Conservation (phyloP, 2,797 vertebrate genomes). For the Cuniculus paca region DNA sequence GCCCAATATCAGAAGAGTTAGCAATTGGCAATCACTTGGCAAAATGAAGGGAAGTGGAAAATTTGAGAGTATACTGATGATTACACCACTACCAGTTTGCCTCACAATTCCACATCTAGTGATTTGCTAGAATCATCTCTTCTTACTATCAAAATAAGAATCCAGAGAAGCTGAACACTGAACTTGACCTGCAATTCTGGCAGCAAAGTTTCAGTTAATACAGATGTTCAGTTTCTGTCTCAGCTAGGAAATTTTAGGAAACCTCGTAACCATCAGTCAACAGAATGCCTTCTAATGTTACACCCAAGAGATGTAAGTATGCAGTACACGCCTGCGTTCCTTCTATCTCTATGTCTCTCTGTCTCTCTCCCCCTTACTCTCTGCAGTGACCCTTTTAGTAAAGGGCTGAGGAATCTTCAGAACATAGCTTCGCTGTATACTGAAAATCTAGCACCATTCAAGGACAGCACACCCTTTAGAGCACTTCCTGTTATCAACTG, state of each 20-base stretch:
- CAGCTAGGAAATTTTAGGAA: background rate
- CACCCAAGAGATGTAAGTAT: background rate
- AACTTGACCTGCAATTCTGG: background rate
- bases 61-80: background rate
- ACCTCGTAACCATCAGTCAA: background rate
- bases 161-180: background rate
- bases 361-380: background rate
- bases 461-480: constrained; percentile 69
- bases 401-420: constrained; percentile 32
- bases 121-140: background rate
- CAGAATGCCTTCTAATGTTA: constrained; percentile 10
- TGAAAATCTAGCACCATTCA: constrained; percentile 25
- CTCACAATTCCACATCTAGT: background rate
- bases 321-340: background rate
- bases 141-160: background rate
- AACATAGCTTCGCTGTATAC: constrained; percentile 63
- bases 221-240: background rate
- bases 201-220: background rate
- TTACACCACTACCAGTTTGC: background rate
- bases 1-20: background rate
- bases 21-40: background rate
- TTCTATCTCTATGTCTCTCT: background rate
- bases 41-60: background rate
- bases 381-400: background rate
- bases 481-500: constrained; percentile 77